A percentile compares a stretch with the other conserved stretches of the same genome.
These are phyloP conservation scores for Elegia similella DNA, from an alignment of 2,888 invertebrate genomes.

Conservation along the genomic window DNA sequence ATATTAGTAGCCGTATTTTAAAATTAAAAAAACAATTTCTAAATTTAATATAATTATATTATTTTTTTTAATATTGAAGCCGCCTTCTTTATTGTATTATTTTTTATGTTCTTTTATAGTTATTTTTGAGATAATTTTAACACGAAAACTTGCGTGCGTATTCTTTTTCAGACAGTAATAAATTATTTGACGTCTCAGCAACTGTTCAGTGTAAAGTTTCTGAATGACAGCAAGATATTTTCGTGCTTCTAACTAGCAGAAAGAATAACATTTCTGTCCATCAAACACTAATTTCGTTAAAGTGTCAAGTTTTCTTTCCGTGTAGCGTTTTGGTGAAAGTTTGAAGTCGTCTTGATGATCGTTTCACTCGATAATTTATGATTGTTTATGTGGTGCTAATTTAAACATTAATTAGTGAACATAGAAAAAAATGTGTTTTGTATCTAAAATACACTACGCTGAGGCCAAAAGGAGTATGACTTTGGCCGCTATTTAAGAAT, in stretches of 20 bases:
- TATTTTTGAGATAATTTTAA: too few species aligned
- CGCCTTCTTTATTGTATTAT: too few species aligned
- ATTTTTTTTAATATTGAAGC: too few species aligned
- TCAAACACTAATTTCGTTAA: conserved; percentile 62
- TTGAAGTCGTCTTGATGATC: conserved; percentile 4
- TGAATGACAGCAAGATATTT: conserved; percentile 63
- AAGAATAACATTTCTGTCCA: conserved; percentile 65
- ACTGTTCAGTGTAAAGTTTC: conserved; percentile 73
- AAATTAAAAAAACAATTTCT: too few species aligned
- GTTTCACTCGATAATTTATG: conserved; percentile 13
- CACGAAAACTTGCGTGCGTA: too few species aligned
- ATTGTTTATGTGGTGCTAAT: conserved; percentile 10
- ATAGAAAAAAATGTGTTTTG: too few species aligned
- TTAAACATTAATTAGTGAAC: conserved; percentile 15
- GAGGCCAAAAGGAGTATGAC: too few species aligned
- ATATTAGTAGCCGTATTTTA: too few species aligned
- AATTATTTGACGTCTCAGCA: conserved; percentile 54
- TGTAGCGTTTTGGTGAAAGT: background rate
- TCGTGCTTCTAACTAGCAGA: conserved; percentile 53
- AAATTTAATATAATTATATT: too few species aligned
- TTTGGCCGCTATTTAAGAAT: too few species aligned
- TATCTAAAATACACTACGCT: too few species aligned
- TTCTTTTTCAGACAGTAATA: conserved; percentile 56
- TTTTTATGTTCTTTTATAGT: too few species aligned
- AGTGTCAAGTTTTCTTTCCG: conserved; percentile 31